Evolutionary conservation across 2,888 invertebrate species (phyloP).

Genomic region (Synergus gifuensis): DNA sequence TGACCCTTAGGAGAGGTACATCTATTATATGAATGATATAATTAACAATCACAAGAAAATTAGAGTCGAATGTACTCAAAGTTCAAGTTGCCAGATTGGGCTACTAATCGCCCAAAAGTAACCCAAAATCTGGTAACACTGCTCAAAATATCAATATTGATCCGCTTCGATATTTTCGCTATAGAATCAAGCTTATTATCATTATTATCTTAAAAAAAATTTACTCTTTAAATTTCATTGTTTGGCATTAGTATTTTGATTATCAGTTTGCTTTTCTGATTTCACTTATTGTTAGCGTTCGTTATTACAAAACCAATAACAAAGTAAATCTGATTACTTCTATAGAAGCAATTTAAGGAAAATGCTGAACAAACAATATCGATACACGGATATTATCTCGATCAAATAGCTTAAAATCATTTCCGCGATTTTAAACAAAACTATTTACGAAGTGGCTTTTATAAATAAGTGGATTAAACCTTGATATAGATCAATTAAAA

Average conservation of each 20-base stretch:
- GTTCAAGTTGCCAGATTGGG: too few relatives aligned
- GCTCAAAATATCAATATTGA: too few relatives aligned
- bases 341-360: slow-evolving; percentile 29
- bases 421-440: background rate
- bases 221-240: background rate
- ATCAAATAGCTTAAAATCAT: background rate
- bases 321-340: background rate
- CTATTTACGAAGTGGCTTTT: too few relatives aligned
- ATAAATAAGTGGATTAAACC: background rate
- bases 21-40: too few relatives aligned
- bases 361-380: slow-evolving; percentile 22
- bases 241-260: background rate
- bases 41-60: background rate
- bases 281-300: background rate
- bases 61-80: background rate
- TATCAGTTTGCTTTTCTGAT: background rate
- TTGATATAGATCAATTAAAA: background rate
- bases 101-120: too few relatives aligned
- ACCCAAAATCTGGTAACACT: too few relatives aligned
- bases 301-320: background rate
- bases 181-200: background rate
- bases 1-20: background rate
- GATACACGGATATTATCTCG: background rate
- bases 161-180: too few relatives aligned
- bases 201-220: background rate